Percentiles rank a stretch among this genome's conserved stretches.
These are phyloP conservation scores for Euura lappo DNA, from an alignment of 1,140 invertebrate species.

Conservation along the genomic window DNA sequence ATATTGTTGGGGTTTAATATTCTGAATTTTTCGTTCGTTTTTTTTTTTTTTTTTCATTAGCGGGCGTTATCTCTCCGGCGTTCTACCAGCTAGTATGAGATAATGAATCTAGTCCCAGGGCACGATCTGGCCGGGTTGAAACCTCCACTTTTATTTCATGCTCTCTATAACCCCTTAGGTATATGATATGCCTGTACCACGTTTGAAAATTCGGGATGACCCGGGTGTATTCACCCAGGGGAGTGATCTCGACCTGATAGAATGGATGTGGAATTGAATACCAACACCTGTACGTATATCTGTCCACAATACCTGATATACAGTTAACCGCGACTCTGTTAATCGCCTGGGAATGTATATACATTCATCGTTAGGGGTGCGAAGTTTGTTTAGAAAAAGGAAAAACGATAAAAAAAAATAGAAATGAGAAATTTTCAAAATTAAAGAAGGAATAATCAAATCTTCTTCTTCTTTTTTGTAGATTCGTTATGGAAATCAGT, in stretches of 20 bases:
- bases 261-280: background rate
- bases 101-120: slow-evolving; percentile 2
- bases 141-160: background rate
- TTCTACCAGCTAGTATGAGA: background rate
- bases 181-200: background rate
- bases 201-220: background rate
- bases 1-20: no score
- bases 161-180: background rate
- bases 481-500: no score
- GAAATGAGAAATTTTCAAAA: no score
- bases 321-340: no score
- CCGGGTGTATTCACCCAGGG: background rate
- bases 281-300: background rate
- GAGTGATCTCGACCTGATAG: slow-evolving; percentile 1
- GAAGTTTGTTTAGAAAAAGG: no score
- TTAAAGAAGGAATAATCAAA: no score
- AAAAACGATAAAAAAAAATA: slow-evolving; percentile 7
- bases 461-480: no score
- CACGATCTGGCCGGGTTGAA: background rate
- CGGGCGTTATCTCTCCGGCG: background rate
- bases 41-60: no score
- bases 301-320: no score
- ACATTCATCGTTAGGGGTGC: no score
- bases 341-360: no score
- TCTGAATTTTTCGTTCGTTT: no score